Evolutionary conservation across 2,888 invertebrate genomes (phyloP).

Genomic region (Aphodius sticticus): DNA sequence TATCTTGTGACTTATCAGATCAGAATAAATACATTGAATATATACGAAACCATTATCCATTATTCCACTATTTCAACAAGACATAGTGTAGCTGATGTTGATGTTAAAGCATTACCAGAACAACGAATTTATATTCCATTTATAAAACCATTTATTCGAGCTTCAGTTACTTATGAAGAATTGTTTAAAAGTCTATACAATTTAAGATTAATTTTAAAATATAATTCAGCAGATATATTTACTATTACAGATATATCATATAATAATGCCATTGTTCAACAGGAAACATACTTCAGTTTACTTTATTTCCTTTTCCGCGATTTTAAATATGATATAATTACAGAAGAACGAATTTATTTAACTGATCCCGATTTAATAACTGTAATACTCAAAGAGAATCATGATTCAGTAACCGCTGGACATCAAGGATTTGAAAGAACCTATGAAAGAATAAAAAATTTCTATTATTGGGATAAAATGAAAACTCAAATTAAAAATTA

Average conservation of each 20-base stretch:
- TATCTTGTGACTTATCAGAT: constrained; percentile 21
- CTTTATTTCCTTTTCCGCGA: constrained; percentile 22
- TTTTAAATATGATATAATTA: constrained; percentile 28
- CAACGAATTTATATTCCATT: too few relatives aligned
- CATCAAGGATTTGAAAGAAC: constrained; percentile 41
- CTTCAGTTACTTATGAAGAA: not conserved
- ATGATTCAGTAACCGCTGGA: constrained; percentile 38
- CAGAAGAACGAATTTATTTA: constrained; percentile 23
- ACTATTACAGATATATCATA: too few relatives aligned
- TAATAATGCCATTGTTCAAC: too few relatives aligned
- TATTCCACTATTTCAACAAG: too few relatives aligned
- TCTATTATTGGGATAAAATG: constrained; percentile 47
- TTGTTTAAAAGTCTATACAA: constrained; percentile 26
- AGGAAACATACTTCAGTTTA: constrained; percentile 26
- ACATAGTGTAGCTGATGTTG: too few relatives aligned
- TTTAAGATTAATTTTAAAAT: constrained; percentile 23
- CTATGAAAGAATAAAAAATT: constrained; percentile 33
- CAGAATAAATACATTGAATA: not conserved
- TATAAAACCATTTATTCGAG: too few relatives aligned
- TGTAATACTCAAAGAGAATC: constrained; percentile 36
- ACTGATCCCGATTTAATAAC: constrained; percentile 27
- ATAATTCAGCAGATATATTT: not conserved
- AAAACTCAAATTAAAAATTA: constrained; percentile 47
- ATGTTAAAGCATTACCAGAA: too few relatives aligned
- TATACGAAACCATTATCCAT: too few relatives aligned